Base-by-base conservation (phyloP, 2,797 vertebrate species). In the Limosa lapponica region DNA sequence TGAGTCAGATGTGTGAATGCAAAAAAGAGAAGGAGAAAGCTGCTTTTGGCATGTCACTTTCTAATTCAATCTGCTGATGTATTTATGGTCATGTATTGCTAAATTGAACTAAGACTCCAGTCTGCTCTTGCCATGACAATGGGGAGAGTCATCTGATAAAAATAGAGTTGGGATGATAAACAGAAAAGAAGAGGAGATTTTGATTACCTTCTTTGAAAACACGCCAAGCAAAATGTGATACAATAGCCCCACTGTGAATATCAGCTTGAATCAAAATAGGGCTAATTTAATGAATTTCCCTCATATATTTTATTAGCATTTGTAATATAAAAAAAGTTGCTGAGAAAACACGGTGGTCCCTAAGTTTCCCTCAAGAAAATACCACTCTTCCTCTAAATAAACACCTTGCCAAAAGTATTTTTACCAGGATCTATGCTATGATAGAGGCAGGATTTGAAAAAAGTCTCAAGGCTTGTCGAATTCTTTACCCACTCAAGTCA, bases 41-140 rank as follows among this genome's bases (percentile, higher is more conserved):
- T 69, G 89, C 89, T 90, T 69, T 64, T 75, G 86, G 89, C 89
- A 49, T 69, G 93, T 65, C 39, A 3, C 86, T 58, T 70, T 79
- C 91, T 85, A 89, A 84, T 65, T 89, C 89, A 87, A 92, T 87
- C 94, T 89, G 82, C 91, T 90, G 90, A 82, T 92, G 93, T 89
- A 93, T 95, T 96, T 94, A 66, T 66, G 82, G 85, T 89, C 90
- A 85, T 80, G 95, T 72, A 89, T 82, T 64, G 55, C 91, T 93
- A 72, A 93, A 96, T 49, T 89, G 75, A 67, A 88, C 87, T 24
- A 75, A 61, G 89, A 18, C 79, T 88, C 65, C 67, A 27, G 89
- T 24, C 93, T 24, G 84, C 89, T 93, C 90, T 95, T 77, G 75
- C 94, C 90, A 84, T 93, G 94, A 97, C 96, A 95, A 96, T 94